Evolutionary conservation across 2,888 invertebrate genomes (phyloP), one percentile per base, ranked within the genome.

Genomic region (Hydrotaea cyrtoneurina): DNA sequence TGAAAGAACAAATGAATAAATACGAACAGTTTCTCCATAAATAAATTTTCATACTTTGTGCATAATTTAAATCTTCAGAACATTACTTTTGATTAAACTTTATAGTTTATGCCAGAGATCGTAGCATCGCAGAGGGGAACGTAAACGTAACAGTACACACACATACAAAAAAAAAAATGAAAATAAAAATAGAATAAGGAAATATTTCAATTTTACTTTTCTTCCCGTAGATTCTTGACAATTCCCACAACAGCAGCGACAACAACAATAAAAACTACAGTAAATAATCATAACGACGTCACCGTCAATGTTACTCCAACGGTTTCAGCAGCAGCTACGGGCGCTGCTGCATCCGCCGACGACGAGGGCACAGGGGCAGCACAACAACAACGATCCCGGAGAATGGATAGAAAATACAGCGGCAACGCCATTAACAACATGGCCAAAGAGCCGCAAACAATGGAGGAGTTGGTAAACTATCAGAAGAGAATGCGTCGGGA

Each of bases 401-500:
- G 79, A 50, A 72, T 50, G 69, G 89, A 90, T 85, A 89, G 90
- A 77, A 91, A 91, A 83, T 86, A 88, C 64, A 62, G 50, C 26
- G 77, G 69, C 55, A 62, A 75, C 55, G 72, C 71, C 77, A 72
- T n/a, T 39, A 80, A 72, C 71, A 80, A 72, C 71, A 53, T 43
- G 50, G 66, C 71, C 55, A 82, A 78, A 46, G 74, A 80, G 39
- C 64, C 71, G 50, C 71, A 78, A 76, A 82, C 85, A 85, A 83
- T 80, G 66, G 78, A 78, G 55, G 85, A 85, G 77, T 72, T 80
- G 75, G 64, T 85, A 55, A 78, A 83, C 39, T 43, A 83, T 53
- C 78, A 73, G 83, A 87, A 82, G 71, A 85, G 92, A 69, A 82
- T 87, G 66, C 90, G 91, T 69, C 86, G 91, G 73, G 91, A 92